Evolutionary conservation across 2,797 vertebrate species (phyloP), one percentile per base, ranked within the genome.

Genomic region (Coilia nasus): DNA sequence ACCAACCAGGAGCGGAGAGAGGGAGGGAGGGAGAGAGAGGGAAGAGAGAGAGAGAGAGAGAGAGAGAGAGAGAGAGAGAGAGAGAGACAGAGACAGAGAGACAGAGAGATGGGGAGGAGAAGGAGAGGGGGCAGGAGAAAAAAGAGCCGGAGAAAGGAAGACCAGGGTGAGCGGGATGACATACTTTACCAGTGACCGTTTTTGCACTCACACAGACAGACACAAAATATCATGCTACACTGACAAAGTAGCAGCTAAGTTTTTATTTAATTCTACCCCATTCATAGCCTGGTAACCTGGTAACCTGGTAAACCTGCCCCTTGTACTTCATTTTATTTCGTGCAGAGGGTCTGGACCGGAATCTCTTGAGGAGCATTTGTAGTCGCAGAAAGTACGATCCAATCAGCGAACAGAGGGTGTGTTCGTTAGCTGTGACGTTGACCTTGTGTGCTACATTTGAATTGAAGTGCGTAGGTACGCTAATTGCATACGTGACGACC

Each of bases 11-110:
- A 25, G 25, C 15, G 10, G 50, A 47, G 41, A 23, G 71, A 23
- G 5, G 7, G 75, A 23, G 44, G 19, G 23, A 54, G 25, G 25
- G 23, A 35, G 50, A 71, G 85, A 31, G 60, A 28, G 44, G 19
- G 82, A 80, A 64, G 83, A 23, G 56, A 82, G 46, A 82, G 83
- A 41, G 50, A 80, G 59, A 64, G 84, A 78, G 81, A 83, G 86
- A 83, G 57, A 82, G 56, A 50, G 57, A 84, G 86, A 85, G 85
- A 81, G 85, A 88, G 86, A 85, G 31, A 85, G 88, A 84, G 54
- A 60, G 87, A 84, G 57, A 59, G 59, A 83, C 50, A 90, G 57
- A 85, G 57, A 83, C 15, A 19, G 47, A 50, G 28, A 64, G 28
- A 54, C 9, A 81, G 85, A 88, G 86, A 85, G 31, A 84, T 7